Conservation (phyloP, 1,140 invertebrate species). For the Sipha flava region DNA sequence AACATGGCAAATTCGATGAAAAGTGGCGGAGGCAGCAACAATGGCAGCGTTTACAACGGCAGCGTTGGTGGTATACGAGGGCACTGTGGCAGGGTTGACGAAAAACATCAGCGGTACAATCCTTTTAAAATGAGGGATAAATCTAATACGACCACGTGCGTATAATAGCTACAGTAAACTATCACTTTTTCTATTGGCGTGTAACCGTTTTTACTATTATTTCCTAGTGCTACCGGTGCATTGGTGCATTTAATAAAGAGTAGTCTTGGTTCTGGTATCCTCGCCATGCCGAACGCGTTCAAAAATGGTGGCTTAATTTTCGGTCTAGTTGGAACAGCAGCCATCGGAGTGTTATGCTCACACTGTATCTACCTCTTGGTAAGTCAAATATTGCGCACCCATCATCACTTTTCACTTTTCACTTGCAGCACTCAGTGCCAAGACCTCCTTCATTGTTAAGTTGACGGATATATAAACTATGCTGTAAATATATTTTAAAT, state of each 20-base stretch:
- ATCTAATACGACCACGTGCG: not conserved
- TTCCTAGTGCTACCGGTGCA: conserved; percentile 44
- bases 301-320: conserved; percentile 51
- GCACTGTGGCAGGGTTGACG: not conserved
- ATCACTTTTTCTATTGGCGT: not conserved
- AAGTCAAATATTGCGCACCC: too few relatives aligned
- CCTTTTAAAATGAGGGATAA: not conserved
- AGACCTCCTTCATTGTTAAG: too few relatives aligned
- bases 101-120: not conserved
- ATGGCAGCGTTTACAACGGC: not conserved
- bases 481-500: too few relatives aligned
- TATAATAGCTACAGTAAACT: not conserved
- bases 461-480: too few relatives aligned
- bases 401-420: too few relatives aligned
- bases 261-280: conserved; percentile 52
- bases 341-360: conserved; percentile 46
- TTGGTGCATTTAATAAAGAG: conserved; percentile 49
- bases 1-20: too few relatives aligned
- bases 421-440: too few relatives aligned
- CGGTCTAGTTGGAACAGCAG: conserved; percentile 44
- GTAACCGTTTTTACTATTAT: not conserved
- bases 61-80: not conserved
- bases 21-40: too few relatives aligned
- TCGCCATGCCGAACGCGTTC: conserved; percentile 54
- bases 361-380: conserved; percentile 49